Evolutionary conservation across 2,888 invertebrate species (phyloP), one percentile per base, ranked within the genome.

Genomic region (Spatulosminthurus flaviceps): DNA sequence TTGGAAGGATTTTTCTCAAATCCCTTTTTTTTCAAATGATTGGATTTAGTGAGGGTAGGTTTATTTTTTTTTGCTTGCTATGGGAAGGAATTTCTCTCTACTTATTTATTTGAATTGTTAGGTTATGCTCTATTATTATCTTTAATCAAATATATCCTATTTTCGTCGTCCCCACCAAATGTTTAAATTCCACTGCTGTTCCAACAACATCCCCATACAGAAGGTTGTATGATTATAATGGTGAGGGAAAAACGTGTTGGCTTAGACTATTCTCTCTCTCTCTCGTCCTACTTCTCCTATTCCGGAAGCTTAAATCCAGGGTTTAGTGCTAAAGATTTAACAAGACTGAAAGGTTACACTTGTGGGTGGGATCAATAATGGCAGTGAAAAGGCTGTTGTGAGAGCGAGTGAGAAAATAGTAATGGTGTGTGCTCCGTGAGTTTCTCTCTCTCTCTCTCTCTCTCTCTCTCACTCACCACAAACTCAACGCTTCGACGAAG

Each of bases 291-390:
- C 41, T 19, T 9, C 5, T 34, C 34, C 16, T 51, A 51, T n/a
- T 51, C 51, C 51, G 51, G 51, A 51, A 51, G 51, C 51, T 51
- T n/a, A 51, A 51, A 51, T 51, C 51, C n/a, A 51, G 51, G 51
- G 69, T 69, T 34, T 21, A 69, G 34, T 69, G 21, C 11, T 34
- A 34, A 29, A 69, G 21, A 51, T 72, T 72, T 24, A 51, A 72
- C 43, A 13, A 26, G 72, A 41, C 26, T 67, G 67, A 67, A 67
- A 72, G 51, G 51, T 51, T 43, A 72, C 51, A 72, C 72, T 24
- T 51, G 74, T 74, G 74, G 74, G 74, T 74, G 74, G 74, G 60
- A 60, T 60, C 74, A 61, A 61, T 74, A 61, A 26, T 34, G 34
- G 34, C 74, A 74, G 61, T 22, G 34, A 51, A 60, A 74, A 61